Evolutionary conservation across 2,888 invertebrate genomes (phyloP).

Genomic region (Iphiclides podalirius): DNA sequence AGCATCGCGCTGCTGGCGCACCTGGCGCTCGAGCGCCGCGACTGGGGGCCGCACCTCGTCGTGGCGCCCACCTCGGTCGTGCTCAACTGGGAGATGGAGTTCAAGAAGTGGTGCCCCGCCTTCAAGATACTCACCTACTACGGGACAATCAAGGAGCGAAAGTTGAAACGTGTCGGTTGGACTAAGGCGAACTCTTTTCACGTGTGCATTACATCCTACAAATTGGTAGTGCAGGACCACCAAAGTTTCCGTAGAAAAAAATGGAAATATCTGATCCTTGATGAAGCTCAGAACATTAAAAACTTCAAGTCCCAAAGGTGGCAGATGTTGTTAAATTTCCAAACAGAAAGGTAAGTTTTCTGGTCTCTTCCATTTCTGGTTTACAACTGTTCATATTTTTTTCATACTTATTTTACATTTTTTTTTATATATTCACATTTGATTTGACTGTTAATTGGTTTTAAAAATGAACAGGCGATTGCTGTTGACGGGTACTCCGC

Average conservation of each 20-base stretch:
- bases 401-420: too few relatives aligned
- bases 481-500: conserved; percentile 95
- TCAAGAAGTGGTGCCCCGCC: conserved; percentile 99
- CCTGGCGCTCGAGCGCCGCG: conserved; percentile 92
- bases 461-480: conserved; percentile 91
- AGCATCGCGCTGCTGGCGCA: conserved; percentile 97
- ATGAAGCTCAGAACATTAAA: conserved; percentile 99
- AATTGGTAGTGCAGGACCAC: conserved; percentile 98
- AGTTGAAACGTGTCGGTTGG: conserved; percentile 95
- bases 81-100: conserved; percentile 99
- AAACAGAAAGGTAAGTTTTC: conserved; percentile 89
- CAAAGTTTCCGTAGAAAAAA: conserved; percentile 97
- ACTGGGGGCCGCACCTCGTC: conserved; percentile 99
- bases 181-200: conserved; percentile 99
- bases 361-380: too few relatives aligned
- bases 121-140: conserved; percentile 99
- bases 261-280: conserved; percentile 98
- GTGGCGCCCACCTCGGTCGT: conserved; percentile 99
- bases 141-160: conserved; percentile 97
- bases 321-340: conserved; percentile 97
- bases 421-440: too few relatives aligned
- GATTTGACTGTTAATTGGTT: too few relatives aligned
- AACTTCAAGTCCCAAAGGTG: conserved; percentile 99
- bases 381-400: too few relatives aligned
- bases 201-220: conserved; percentile 98